Evolutionary conservation across 2,113 vertebrate genomes (phyloP).

Genomic region (Gnathonemus longibarbis): DNA sequence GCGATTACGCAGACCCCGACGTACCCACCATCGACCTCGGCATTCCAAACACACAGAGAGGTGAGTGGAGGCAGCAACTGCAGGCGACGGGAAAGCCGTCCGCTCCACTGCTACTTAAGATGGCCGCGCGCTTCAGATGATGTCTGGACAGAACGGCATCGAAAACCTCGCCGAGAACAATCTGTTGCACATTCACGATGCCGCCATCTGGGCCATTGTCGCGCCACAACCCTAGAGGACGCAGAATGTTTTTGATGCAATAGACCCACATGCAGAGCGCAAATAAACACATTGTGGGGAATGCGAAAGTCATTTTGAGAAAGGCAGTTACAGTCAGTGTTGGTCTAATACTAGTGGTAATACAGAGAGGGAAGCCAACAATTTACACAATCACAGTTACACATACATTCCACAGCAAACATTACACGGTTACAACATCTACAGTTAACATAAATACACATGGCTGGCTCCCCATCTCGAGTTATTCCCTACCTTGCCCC

Average conservation of each 20-base stretch:
- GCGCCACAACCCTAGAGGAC: background rate
- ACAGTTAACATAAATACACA: background rate
- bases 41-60: conserved; percentile 81
- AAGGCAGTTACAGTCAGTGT: background rate
- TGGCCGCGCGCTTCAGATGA: background rate
- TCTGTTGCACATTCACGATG: background rate
- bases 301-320: background rate
- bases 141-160: background rate
- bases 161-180: background rate
- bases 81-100: background rate
- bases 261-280: background rate
- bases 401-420: background rate
- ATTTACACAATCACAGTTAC: background rate
- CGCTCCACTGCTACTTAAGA: background rate
- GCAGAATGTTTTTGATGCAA: background rate
- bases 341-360: background rate
- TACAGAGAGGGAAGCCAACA: background rate
- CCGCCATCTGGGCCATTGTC: background rate
- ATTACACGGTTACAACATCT: background rate
- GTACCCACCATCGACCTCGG: conserved; percentile 79
- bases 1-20: conserved; percentile 66
- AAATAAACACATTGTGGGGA: background rate
- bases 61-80: conserved; percentile 47
- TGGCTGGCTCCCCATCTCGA: background rate
- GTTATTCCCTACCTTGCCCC: background rate